Evolutionary conservation across 2,888 invertebrate genomes (phyloP).

Genomic region (Neoascia interrupta): DNA sequence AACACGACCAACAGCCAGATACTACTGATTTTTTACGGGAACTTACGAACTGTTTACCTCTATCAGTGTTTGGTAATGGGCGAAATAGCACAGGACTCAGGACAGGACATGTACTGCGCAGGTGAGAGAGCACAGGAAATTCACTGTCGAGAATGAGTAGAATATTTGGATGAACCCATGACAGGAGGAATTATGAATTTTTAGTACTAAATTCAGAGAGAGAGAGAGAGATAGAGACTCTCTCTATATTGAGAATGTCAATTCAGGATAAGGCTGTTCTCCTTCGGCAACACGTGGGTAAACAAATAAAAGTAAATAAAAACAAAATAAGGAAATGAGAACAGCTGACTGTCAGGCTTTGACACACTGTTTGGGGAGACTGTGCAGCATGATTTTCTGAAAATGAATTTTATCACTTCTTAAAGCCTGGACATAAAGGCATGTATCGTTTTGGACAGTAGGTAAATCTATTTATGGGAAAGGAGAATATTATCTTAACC

Average conservation of each 20-base stretch:
- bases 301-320: constrained; percentile 41
- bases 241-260: background rate
- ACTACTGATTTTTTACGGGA: constrained; percentile 49
- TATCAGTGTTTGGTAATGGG: background rate
- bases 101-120: constrained; percentile 28
- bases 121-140: too few species aligned
- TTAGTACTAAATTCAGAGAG: constrained; percentile 34
- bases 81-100: constrained; percentile 8
- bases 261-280: background rate
- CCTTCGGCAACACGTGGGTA: constrained; percentile 61
- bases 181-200: constrained; percentile 22
- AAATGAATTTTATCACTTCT: too few species aligned
- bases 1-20: constrained; percentile 61
- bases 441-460: too few species aligned
- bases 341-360: constrained; percentile 56
- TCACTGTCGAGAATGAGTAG: constrained; percentile 4
- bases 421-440: too few species aligned
- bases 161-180: constrained; percentile 22
- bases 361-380: too few species aligned
- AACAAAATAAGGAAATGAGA: constrained; percentile 15
- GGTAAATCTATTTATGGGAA: too few species aligned
- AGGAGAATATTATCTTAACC: too few species aligned
- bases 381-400: too few species aligned
- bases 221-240: background rate
- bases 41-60: constrained; percentile 55